Evolutionary conservation across 2,797 vertebrate genomes (phyloP), one percentile per base, ranked within the genome.

Genomic region (Gobio occitaniae): DNA sequence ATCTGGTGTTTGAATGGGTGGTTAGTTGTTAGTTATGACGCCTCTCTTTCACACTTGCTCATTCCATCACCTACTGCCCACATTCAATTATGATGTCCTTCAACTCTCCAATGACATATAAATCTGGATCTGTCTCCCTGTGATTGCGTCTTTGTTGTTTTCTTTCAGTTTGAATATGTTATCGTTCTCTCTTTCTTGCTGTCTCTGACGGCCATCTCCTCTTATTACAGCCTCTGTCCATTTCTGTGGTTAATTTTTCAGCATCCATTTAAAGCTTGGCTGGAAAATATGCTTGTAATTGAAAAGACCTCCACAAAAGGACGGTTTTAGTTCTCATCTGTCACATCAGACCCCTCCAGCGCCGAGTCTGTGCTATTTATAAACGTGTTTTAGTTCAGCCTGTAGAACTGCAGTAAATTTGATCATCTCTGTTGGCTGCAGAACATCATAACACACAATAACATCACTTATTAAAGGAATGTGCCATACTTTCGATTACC

Each of bases 1-100:
- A 93, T 91, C 84, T 10, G 36, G 41, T 88, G 88, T 86, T 90
- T 86, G 88, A 87, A 87, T 92, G 85, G 89, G 90, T 61, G 41
- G 41, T 44, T 76, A 87, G 83, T 65, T 89, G 86, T 84, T 6
- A 71, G 29, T 91, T 68, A 78, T 56, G 74, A 83, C 65, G 12
- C 71, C 68, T 84, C 78, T 84, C 11, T 44, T 72, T 83, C 89
- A 74, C 78, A 63, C 48, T 84, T 13, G 69, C 63, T 85, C 63
- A 84, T 82, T 59, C 85, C 21, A 6, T 80, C 71, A 52, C 41
- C 29, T 15, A 54, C 59, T 65, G 41, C 54, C 54, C 72, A 44
- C 38, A 44, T 77, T 77, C 21, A 69, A 15, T 29, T 66, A 17
- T 74, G 17, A 83, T 76, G 59, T 65, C 47, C 71, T 76, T 83